A percentile compares a stretch with the other conserved stretches of the same genome.
phyloP scores from a whole-genome alignment of 2,888 invertebrate genomes.

The Macroteleia sp. region DNA sequence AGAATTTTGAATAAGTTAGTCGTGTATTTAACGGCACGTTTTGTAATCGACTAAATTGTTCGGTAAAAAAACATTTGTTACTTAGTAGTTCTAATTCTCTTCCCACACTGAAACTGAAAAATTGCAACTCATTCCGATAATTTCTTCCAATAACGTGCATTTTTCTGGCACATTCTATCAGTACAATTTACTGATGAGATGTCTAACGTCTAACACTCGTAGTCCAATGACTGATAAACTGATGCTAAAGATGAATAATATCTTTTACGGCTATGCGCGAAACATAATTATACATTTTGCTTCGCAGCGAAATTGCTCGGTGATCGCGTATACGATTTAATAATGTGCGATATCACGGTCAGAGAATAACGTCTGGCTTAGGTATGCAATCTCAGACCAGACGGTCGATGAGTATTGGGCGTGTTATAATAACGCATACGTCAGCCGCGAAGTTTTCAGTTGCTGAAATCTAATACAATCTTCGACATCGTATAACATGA shows the following conservation, averaged over 20 bases:
- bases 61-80: no score
- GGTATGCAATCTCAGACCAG: slow-evolving; percentile 48
- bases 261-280: slow-evolving; percentile 36
- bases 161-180: no score
- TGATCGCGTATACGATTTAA: slow-evolving; percentile 55
- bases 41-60: no score
- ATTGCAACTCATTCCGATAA: no score
- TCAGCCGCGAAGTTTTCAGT: slow-evolving; percentile 53
- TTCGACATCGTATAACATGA: slow-evolving; percentile 33
- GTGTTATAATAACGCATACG: slow-evolving; percentile 61
- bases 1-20: no score
- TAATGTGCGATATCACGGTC: slow-evolving; percentile 63
- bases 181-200: no score
- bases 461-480: slow-evolving; percentile 60
- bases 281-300: slow-evolving; percentile 59
- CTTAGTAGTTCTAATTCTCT: no score
- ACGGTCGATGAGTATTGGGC: slow-evolving; percentile 64
- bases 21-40: no score
- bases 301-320: slow-evolving; percentile 46
- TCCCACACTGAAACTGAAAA: no score
- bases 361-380: slow-evolving; percentile 43
- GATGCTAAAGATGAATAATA: slow-evolving; percentile 44
- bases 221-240: slow-evolving; percentile 42
- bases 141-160: no score
- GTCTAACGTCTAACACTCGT: slow-evolving; percentile 22